Percentiles rank a stretch among this genome's conserved stretches.
phyloP scores from a whole-genome alignment of 2,888 invertebrate species.

The Galerucella nymphaeae region DNA sequence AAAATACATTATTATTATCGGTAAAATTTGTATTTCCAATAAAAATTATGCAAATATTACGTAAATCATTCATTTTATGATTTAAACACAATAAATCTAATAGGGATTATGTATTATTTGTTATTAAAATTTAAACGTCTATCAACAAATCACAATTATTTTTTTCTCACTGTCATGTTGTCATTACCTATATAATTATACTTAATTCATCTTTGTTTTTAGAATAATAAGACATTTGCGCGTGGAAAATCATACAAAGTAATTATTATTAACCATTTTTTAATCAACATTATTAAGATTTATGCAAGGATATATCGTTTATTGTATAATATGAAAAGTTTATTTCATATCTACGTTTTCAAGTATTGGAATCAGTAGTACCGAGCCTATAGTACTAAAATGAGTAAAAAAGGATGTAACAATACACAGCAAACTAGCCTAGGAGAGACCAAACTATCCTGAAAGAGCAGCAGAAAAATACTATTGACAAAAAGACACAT shows the following conservation, averaged over 20 bases:
- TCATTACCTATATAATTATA: background rate
- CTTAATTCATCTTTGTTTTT: background rate
- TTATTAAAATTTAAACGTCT: constrained; percentile 1
- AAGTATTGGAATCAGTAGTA: too few relatives aligned
- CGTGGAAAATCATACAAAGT: background rate
- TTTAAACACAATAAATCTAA: background rate
- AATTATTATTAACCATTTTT: background rate
- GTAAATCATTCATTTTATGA: background rate
- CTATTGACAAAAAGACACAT: too few relatives aligned
- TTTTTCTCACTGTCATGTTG: background rate
- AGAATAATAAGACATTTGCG: background rate
- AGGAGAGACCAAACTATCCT: too few relatives aligned
- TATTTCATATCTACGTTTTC: too few relatives aligned
- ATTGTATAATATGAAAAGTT: too few relatives aligned
- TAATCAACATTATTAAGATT: background rate
- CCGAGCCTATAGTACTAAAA: too few relatives aligned
- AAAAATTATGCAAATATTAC: constrained; percentile 1
- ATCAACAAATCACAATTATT: background rate
- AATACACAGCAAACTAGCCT: too few relatives aligned
- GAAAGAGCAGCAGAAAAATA: too few relatives aligned
- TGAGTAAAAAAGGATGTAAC: too few relatives aligned
- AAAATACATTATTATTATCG: background rate
- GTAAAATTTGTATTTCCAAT: background rate
- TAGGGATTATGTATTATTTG: background rate
- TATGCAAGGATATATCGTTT: background rate